Base-by-base conservation (phyloP, 2,113 vertebrate species). In the Progne subis region DNA sequence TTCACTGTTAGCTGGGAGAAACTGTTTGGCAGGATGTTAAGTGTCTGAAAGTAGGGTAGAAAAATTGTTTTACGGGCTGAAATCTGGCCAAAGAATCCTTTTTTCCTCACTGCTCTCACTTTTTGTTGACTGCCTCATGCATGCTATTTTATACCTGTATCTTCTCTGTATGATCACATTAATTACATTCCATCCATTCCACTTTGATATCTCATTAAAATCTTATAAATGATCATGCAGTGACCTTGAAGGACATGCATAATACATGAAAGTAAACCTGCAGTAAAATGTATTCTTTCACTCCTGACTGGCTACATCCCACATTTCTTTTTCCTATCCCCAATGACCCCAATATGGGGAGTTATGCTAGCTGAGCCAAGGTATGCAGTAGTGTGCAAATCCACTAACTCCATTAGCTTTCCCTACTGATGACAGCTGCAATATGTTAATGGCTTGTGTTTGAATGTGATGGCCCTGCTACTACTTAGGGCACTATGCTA, bases 171-270 rank as follows among this genome's bases (percentile, higher is more conserved):
- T 96, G 97, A 96, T 97, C 96, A 97, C 97, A 97, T 98, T 98
- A 98, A 98, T 98, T 98, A 98, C 95, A 98, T 98, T 97, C 97
- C 84, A 95, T 98, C 98, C 98, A 98, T 98, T 98, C 97, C 76
- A 94, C 98, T 98, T 98, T 98, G 98, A 98, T 98, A 98, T 98
- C 98, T 98, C 98, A 98, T 98, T 98, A 98, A 98, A 98, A 98
- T 98, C 98, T 98, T 98, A 98, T 98, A 98, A 98, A 98, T 98
- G 98, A 98, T 98, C 98, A 98, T 90, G 98, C 97, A 93, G 97
- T 98, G 98, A 98, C 98, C 98, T 98, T 98, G 98, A 98, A 98
- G 97, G 92, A 96, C 93, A 98, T 98, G 98, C 98, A 98, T 98
- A 98, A 98, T 98, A 98, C 98, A 98, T 98, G 98, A 98, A 98